Evolutionary conservation across 2,113 vertebrate genomes (phyloP).

Genomic region (Coptodon rendalli): DNA sequence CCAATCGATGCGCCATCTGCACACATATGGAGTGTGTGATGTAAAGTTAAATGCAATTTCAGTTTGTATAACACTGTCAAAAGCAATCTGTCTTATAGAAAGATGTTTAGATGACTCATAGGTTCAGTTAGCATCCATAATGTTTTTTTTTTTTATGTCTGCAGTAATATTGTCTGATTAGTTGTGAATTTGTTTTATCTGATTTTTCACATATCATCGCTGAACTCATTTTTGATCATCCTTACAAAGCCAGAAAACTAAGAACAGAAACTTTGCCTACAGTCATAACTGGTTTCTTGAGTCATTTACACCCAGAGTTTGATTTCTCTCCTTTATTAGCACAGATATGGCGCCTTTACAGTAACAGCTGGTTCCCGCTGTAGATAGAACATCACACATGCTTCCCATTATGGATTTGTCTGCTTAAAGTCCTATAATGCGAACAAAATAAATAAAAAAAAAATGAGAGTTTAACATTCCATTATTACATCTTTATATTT

Average conservation of each 20-base stretch:
- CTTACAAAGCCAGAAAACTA: not conserved
- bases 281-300: not conserved
- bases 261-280: not conserved
- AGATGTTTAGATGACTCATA: not conserved
- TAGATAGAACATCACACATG: not conserved
- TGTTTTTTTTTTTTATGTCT: not conserved
- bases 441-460: fast-evolving
- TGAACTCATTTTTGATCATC: not conserved
- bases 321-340: not conserved
- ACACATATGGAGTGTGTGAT: not conserved
- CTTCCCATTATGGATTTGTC: not conserved
- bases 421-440: not conserved
- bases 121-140: not conserved
- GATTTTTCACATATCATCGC: not conserved
- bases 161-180: not conserved
- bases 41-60: not conserved
- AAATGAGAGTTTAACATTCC: not conserved
- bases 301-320: not conserved
- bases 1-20: not conserved
- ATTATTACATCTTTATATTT: not conserved
- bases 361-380: not conserved
- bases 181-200: not conserved
- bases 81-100: not conserved
- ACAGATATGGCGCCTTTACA: not conserved
- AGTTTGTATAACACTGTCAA: not conserved